phyloP scores from a whole-genome alignment of 2,797 vertebrate genomes.

The Gorsachius magnificus region DNA sequence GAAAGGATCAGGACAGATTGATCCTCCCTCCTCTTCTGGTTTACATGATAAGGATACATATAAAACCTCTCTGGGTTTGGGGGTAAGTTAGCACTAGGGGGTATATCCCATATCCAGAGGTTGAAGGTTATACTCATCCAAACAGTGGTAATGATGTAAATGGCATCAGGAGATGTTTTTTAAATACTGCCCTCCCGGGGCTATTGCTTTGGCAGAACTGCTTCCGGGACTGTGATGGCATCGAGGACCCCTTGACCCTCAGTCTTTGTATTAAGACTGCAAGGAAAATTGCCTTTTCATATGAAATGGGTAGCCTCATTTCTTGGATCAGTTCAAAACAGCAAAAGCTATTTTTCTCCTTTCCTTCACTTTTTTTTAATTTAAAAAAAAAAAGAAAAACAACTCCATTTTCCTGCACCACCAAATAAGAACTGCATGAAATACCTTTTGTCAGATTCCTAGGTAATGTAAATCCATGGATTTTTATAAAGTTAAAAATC shows the following conservation, averaged over 20 bases:
- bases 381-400: neutral
- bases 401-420: neutral
- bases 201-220: neutral
- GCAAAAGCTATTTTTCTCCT: neutral
- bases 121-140: neutral
- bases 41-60: neutral
- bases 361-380: neutral
- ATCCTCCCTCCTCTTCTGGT: neutral
- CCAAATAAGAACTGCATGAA: neutral
- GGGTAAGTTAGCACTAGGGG: neutral
- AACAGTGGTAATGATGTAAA: neutral
- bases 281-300: neutral
- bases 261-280: neutral
- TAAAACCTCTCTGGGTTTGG: neutral
- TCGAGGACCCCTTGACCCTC: neutral
- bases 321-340: neutral
- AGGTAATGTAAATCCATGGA: neutral
- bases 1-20: neutral
- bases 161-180: neutral
- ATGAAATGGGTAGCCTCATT: neutral
- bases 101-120: neutral
- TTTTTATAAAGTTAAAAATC: neutral
- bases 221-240: neutral
- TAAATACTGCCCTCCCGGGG: neutral
- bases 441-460: neutral